Evolutionary conservation across 2,888 invertebrate genomes (phyloP).

Genomic region (Drosophila pseudotalamancana): DNA sequence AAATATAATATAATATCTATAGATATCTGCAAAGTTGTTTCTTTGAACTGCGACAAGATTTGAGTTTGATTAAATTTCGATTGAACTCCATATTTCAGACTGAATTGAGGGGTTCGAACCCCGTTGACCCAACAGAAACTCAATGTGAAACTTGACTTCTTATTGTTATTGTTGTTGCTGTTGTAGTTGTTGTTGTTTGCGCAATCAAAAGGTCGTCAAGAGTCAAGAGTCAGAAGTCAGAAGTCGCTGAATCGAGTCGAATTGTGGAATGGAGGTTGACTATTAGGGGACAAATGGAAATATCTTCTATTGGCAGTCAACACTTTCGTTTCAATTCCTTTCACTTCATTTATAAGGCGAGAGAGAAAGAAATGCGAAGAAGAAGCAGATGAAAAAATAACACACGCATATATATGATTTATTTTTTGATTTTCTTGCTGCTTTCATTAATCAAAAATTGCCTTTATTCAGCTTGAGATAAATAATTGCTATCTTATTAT

Average conservation of each 20-base stretch:
- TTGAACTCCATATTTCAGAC: background rate
- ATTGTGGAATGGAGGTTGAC: conserved; percentile 26
- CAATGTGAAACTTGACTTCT: conserved; percentile 13
- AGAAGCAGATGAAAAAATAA: too few relatives aligned
- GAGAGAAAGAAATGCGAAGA: too few relatives aligned
- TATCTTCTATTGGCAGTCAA: conserved; percentile 65
- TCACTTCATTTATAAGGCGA: conserved; percentile 52
- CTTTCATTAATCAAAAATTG: conserved; percentile 74
- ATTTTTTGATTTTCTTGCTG: conserved; percentile 33
- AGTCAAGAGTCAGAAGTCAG: conserved; percentile 9
- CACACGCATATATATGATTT: background rate
- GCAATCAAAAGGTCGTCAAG: conserved; percentile 54
- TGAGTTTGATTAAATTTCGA: background rate
- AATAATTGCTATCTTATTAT: conserved; percentile 78
- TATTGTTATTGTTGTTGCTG: conserved; percentile 24
- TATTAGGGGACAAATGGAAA: conserved; percentile 62
- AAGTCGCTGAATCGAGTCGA: too few relatives aligned
- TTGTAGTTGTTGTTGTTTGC: conserved; percentile 11
- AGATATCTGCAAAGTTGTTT: too few relatives aligned
- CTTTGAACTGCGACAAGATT: too few relatives aligned
- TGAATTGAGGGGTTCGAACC: background rate
- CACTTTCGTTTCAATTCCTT: conserved; percentile 70
- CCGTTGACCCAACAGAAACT: conserved; percentile 5
- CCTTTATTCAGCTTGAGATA: conserved; percentile 59
- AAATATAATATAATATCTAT: too few relatives aligned